Conservation (phyloP, 2,113 vertebrate species). For the Petaurus breviceps region DNA sequence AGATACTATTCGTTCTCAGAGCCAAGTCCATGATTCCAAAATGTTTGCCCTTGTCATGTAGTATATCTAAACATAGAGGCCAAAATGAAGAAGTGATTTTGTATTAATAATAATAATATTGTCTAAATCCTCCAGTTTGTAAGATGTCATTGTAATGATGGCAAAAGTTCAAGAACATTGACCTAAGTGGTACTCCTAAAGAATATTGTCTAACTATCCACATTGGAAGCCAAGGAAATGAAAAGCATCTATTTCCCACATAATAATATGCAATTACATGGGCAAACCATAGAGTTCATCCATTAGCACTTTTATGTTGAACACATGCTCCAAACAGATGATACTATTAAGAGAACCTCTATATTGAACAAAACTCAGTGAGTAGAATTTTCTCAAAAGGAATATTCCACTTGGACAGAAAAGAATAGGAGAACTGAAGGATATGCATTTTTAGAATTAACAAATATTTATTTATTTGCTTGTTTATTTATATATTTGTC, state of each 20-base stretch:
- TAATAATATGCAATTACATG: not conserved
- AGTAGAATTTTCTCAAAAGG: slow-evolving; percentile 67
- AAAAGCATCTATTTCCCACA: not conserved
- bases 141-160: not conserved
- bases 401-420: slow-evolving; percentile 65
- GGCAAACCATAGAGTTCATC: not conserved
- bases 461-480: too few species aligned
- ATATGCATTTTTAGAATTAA: too few species aligned
- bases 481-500: too few species aligned
- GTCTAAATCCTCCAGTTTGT: not conserved
- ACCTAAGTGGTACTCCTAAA: not conserved
- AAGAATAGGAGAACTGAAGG: too few species aligned
- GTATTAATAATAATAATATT: not conserved
- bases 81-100: not conserved
- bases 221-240: not conserved
- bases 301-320: not conserved
- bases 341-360: slow-evolving; percentile 5
- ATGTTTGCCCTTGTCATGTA: not conserved
- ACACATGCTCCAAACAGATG: not conserved
- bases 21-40: not conserved
- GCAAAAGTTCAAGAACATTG: not conserved
- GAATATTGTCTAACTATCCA: not conserved
- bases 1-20: not conserved
- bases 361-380: slow-evolving; percentile 39
- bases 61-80: not conserved